A percentile compares a stretch with the other conserved stretches of the same genome.
Conservation (phyloP, 2,797 vertebrate species). For the Rhyacichthys aspro region DNA sequence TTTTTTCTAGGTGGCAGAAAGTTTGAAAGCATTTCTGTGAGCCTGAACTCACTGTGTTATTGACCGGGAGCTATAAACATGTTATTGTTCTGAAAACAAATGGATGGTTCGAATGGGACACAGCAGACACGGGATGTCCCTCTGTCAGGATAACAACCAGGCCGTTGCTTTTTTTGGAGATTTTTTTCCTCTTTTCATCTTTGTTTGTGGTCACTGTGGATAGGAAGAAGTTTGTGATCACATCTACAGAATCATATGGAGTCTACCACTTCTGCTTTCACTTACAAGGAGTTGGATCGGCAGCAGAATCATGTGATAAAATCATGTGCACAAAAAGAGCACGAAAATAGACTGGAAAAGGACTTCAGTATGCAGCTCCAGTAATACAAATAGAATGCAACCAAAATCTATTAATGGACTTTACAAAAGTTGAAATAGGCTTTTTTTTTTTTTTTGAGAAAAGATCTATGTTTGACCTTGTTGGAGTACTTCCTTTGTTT, state of each 20-base stretch:
- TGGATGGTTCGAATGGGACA: slow-evolving; percentile 51
- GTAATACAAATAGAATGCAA: slow-evolving; percentile 14
- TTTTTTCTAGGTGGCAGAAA: slow-evolving; percentile 31
- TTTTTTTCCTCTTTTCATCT: slow-evolving; percentile 49
- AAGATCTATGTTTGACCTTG: too few relatives aligned
- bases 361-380: slow-evolving; percentile 39
- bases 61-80: slow-evolving; percentile 58
- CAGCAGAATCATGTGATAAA: slow-evolving; percentile 51
- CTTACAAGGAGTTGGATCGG: slow-evolving; percentile 19
- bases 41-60: slow-evolving; percentile 53
- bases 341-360: slow-evolving; percentile 25
- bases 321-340: slow-evolving; percentile 33
- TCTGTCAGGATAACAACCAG: slow-evolving; percentile 52
- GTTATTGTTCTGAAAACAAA: slow-evolving; percentile 71
- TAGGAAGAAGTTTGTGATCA: slow-evolving; percentile 35
- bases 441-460: too few relatives aligned
- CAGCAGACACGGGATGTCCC: slow-evolving; percentile 33
- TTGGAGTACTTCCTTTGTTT: not conserved
- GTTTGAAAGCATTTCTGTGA: slow-evolving; percentile 55
- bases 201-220: slow-evolving; percentile 24
- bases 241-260: slow-evolving; percentile 19
- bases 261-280: slow-evolving; percentile 4
- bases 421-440: too few relatives aligned
- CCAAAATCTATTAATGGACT: too few relatives aligned
- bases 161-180: slow-evolving; percentile 44